A percentile compares a stretch with the other conserved stretches of the same genome.
phyloP scores from a whole-genome alignment of 2,888 invertebrate genomes.

The Ptychoptera albimana region DNA sequence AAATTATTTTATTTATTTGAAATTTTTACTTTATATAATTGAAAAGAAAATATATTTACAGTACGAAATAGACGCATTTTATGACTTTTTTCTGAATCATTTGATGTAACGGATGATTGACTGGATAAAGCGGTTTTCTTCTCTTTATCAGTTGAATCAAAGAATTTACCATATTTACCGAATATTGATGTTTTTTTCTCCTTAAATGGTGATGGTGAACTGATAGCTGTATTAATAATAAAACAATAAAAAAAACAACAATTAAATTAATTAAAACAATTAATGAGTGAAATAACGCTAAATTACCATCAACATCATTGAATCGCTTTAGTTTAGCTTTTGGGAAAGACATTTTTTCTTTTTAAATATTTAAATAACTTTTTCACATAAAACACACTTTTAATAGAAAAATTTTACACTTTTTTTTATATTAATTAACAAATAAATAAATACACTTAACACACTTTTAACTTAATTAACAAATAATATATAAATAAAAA shows the following conservation, averaged over 20 bases:
- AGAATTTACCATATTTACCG: background rate
- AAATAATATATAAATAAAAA: too few species aligned
- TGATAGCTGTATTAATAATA: too few species aligned
- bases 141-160: background rate
- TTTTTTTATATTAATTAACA: too few species aligned
- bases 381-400: background rate
- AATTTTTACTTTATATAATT: background rate
- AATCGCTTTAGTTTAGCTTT: slow-evolving; percentile 31
- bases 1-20: slow-evolving; percentile 21
- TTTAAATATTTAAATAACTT: background rate
- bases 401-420: too few species aligned
- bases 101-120: slow-evolving; percentile 6
- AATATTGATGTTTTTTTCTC: slow-evolving; percentile 18
- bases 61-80: slow-evolving; percentile 13
- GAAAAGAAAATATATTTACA: slow-evolving; percentile 7
- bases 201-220: slow-evolving; percentile 13
- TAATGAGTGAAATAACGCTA: background rate
- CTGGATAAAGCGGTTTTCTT: background rate
- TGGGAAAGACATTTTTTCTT: slow-evolving; percentile 22
- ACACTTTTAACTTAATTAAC: too few species aligned
- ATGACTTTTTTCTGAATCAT: slow-evolving; percentile 11
- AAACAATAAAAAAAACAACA: background rate
- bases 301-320: slow-evolving; percentile 21
- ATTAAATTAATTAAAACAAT: background rate
- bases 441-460: too few species aligned